Base-by-base conservation (phyloP, 2,797 vertebrate species). In the Limnodromus scolopaceus region DNA sequence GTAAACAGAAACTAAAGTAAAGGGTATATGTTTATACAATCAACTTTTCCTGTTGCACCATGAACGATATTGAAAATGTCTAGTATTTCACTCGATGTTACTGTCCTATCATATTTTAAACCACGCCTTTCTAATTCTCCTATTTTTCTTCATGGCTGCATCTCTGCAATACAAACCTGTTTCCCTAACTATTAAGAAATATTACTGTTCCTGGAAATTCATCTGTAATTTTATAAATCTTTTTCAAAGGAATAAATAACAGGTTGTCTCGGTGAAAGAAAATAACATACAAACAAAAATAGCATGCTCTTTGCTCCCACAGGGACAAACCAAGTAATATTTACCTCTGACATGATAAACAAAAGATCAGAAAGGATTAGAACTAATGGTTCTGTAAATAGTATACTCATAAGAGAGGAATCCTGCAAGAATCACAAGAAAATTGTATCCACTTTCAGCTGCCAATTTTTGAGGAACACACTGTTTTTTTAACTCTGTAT, bases 321-420 rank as follows among this genome's bases (percentile, higher is more conserved):
- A 92, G 94, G 97, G 95, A 77, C 75, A 89, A 93, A 93, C 84
- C 92, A 93, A 95, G 90, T 38, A 49, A 94, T 96, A 94, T 96
- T 98, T 98, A 97, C 96, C 96, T 96, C 83, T 97, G 97, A 97
- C 96, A 97, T n/a, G 85, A 97, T 96, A 97, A 98, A 97, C 94
- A 96, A 96, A 97, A 97, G 95, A 98, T 97, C 93, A 94, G 82
- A 94, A 97, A 94, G 85, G 95, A 97, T 97, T 97, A 95, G 94
- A 96, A 97, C 91, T 97, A 97, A 97, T 96, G 87, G 86, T 77
- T 95, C 90, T 87, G 83, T 89, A 97, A 98, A 96, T 55, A 95
- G 92, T 70, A 81, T 90, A 77, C 92, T 92, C 68, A 25, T 94
- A 80, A 76, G 76, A 95, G 80, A 97, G 48, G 93, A 84, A 96